phyloP scores from a whole-genome alignment of 2,797 vertebrate genomes.

The Lagorchestes hirsutus region DNA sequence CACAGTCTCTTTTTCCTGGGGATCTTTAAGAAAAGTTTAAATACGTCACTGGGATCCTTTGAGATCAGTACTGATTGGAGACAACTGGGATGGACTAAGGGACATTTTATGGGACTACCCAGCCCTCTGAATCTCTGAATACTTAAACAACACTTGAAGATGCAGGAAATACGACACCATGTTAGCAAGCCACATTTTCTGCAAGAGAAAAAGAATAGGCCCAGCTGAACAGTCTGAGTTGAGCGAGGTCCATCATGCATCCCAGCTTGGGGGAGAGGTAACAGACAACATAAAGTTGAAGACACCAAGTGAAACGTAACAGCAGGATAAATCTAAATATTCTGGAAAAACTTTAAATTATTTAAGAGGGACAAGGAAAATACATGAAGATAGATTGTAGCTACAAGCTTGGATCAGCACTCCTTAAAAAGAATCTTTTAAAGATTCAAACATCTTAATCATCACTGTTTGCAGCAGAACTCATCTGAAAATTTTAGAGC shows the following conservation, averaged over 20 bases:
- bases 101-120: background rate
- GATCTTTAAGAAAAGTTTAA: constrained; percentile 14
- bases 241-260: background rate
- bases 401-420: background rate
- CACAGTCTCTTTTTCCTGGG: background rate
- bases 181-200: constrained; percentile 23
- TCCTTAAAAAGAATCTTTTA: background rate
- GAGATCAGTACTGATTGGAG: background rate
- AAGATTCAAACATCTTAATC: background rate
- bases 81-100: background rate
- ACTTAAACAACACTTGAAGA: constrained; percentile 4
- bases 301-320: background rate
- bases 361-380: constrained; percentile 11
- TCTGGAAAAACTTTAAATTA: constrained; percentile 18
- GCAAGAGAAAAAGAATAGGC: background rate
- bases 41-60: background rate
- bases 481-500: background rate
- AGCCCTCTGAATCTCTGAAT: background rate
- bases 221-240: background rate
- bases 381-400: constrained; percentile 6
- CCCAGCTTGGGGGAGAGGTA: background rate
- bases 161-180: background rate
- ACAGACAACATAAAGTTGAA: background rate
- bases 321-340: background rate
- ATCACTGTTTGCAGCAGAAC: background rate